Percentiles rank a stretch among this genome's conserved stretches.
phyloP scores from a whole-genome alignment of 2,888 invertebrate genomes.

The Aleiodes alternator region DNA sequence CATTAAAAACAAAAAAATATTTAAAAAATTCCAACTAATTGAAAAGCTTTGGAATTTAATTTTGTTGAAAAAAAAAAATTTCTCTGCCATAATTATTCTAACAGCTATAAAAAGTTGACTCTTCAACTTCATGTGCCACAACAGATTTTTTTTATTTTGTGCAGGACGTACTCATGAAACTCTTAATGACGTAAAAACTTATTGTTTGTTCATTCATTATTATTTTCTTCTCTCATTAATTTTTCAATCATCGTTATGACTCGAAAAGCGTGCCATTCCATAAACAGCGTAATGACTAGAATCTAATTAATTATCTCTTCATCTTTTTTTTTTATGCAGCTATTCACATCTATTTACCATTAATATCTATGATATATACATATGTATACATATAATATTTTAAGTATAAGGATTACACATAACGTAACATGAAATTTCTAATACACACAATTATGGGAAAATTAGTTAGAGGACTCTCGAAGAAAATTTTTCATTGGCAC shows the following conservation, averaged over 20 bases:
- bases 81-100: too few species aligned
- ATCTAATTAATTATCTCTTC: conserved; percentile 66
- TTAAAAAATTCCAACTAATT: too few species aligned
- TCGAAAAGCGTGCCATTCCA: conserved; percentile 56
- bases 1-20: too few species aligned
- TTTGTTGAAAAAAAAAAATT: too few species aligned
- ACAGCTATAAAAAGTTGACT: too few species aligned
- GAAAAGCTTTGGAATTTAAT: too few species aligned
- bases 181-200: too few species aligned
- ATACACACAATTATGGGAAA: background rate
- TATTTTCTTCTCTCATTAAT: conserved; percentile 43
- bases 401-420: conserved; percentile 19
- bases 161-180: conserved; percentile 3
- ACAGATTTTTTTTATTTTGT: conserved; percentile 40
- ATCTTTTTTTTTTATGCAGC: conserved; percentile 43
- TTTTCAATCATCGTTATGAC: conserved; percentile 43
- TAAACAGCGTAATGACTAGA: conserved; percentile 70
- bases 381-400: conserved; percentile 43
- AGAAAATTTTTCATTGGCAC: background rate
- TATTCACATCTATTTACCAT: conserved; percentile 53
- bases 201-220: too few species aligned
- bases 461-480: background rate
- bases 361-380: conserved; percentile 47
- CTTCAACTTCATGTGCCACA: too few species aligned
- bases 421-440: conserved; percentile 1